Evolutionary conservation across 2,888 invertebrate species (phyloP), one percentile per base, ranked within the genome.

Genomic region (Cephus spinipes): DNA sequence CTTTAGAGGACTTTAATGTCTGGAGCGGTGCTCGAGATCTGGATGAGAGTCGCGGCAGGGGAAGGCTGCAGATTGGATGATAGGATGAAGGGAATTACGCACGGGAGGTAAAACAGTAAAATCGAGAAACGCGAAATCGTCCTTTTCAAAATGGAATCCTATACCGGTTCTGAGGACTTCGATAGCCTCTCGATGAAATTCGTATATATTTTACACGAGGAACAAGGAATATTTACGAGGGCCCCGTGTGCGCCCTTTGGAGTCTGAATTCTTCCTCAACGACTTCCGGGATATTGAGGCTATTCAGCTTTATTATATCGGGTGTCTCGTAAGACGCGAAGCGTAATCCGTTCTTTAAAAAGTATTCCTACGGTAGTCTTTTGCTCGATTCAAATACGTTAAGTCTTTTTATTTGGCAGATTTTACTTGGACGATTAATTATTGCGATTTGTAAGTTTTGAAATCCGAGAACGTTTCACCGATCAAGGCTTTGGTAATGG

Each of bases 1-100:
- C 31, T 71, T 71, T 31, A 31, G 12, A 71, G 71, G 71, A 33
- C 71, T 71, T 71, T 71, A 71, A 71, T 33, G 71, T 71, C 71
- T 31, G 71, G 71, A 71, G 2, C 32, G 71, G 71, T 55, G 23
- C 23, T 55, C 23, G 55, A 55, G 55, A 23, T 55, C 55, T 55
- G 55, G 55, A 55, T 23, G 55, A 55, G 55, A 23, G 55, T 55
- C 55, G 15, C 12, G 71, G 71, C 11, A 33, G 71, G 71, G 71
- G 71, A 33, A 31, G 71, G 31, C 12, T 32, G 23, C 31, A 55
- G 55, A 55, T 55, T 55, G 55, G 23, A 23, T 23, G 55, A 55
- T 23, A 55, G 55, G 23, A 55, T 9, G 55, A 55, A 55, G 55
- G 23, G 23, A 55, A 55, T 55, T 55, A 55, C 23, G 23, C 55